These are phyloP conservation scores for Archaeoteleia sp. DNA, from an alignment of 2,888 invertebrate genomes.

Conservation along the genomic window DNA sequence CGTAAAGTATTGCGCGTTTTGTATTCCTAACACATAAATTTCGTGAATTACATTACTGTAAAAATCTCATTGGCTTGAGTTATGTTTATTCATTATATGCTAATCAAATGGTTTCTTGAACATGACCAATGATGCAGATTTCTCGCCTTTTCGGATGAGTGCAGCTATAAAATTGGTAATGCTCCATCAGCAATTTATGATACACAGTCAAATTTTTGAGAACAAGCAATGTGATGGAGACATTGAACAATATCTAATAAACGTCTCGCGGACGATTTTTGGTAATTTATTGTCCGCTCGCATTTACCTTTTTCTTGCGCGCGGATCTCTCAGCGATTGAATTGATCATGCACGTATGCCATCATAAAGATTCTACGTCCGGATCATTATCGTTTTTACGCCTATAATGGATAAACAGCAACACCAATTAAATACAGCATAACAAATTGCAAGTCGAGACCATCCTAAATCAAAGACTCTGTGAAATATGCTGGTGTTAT, in stretches of 20 bases:
- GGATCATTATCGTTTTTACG: constrained; percentile 63
- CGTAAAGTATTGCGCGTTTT: constrained; percentile 10
- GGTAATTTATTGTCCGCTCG: neutral
- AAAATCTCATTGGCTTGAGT: neutral
- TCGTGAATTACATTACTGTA: constrained; percentile 11
- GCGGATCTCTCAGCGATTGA: neutral
- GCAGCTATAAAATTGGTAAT: constrained; percentile 8
- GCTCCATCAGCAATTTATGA: neutral
- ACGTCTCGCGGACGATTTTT: constrained; percentile 13
- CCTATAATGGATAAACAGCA: constrained; percentile 52
- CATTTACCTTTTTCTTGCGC: too few species aligned
- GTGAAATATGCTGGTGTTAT: too few species aligned
- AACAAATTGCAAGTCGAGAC: constrained; percentile 58
- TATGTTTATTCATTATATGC: constrained; percentile 14
- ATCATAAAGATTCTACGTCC: constrained; percentile 63
- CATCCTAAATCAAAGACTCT: constrained; percentile 19
- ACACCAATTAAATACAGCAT: constrained; percentile 62
- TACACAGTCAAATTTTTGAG: too few species aligned
- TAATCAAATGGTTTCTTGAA: constrained; percentile 5
- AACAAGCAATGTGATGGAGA: too few species aligned
- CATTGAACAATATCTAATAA: constrained; percentile 13
- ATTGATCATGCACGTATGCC: constrained; percentile 45
- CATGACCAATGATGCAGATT: constrained; percentile 1
- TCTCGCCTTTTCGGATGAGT: too few species aligned
- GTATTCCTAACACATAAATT: constrained; percentile 20